Base-by-base conservation (phyloP, 2,113 vertebrate genomes). In the Butorides virescens region DNA sequence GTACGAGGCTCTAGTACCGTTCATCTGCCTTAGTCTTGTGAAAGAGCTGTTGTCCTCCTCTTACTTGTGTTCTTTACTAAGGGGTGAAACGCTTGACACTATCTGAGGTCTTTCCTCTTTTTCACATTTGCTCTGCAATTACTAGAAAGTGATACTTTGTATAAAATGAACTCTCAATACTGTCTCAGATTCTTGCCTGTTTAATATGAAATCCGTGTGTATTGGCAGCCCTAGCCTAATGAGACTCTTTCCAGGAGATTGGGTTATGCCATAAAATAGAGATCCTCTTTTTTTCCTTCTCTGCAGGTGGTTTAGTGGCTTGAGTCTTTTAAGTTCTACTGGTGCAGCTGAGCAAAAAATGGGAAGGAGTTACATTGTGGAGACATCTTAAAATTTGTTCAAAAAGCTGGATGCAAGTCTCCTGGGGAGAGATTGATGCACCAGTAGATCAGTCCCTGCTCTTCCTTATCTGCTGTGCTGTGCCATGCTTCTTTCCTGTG, bases 111-210 rank as follows among this genome's bases (percentile, higher is more conserved):
- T 86, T 47, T 32, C 7, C 15, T 39, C 15, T 46, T 12, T 44
- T 20, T 13, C 23, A 13, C 11, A 1, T 36, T 70, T 27, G 2
- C 50, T 47, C 0, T 71, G 29, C 26, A 52, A 8, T 55, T 47
- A 3, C 55, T 50, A 10, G 32, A 29, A 78, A 37, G 67, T 17
- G 56, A 30, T 58, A 22, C 21, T 22, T 63, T 20, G 15, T 59
- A 4, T 10, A 11, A 37, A 66, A 37, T 17, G 13, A 15, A 3
- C n/a, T 94, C 39, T 34, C 42, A 61, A 1, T 39, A 22, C 27
- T 44, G 9, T n/a, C 37, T 86, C 11, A 10, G 49, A 4, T 71
- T 71, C 47, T 77, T 75, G n/a, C 65, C 84, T 72, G 16, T 75
- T 66, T 76, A 18, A 5, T 49, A 10, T 19, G 61, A 68, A 78